Conservation (phyloP, 2,797 vertebrate genomes). For the Borostomias antarcticus region DNA sequence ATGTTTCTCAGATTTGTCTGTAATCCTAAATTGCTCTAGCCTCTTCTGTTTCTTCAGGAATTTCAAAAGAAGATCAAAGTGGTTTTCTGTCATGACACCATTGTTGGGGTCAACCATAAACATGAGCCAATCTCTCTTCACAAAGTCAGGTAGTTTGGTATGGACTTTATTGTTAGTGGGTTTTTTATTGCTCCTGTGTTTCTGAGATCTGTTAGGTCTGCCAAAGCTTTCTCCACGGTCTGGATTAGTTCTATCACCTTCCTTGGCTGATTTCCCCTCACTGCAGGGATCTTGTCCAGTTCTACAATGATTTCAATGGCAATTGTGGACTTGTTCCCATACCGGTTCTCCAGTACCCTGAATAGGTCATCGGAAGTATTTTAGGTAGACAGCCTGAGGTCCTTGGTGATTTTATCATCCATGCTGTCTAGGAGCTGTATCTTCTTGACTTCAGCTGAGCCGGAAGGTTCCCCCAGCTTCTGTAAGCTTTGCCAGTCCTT, state of each 20-base stretch:
- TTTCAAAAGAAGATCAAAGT: slow-evolving; percentile 11
- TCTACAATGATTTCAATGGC: slow-evolving; percentile 22
- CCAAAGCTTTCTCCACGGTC: slow-evolving; percentile 16
- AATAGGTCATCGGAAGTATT: slow-evolving; percentile 12
- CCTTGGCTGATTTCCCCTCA: slow-evolving; percentile 23
- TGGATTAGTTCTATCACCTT: slow-evolving; percentile 25
- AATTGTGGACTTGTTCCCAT: slow-evolving; percentile 16
- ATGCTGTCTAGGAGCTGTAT: slow-evolving; percentile 5
- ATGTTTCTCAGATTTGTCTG: slow-evolving; percentile 6
- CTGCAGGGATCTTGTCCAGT: slow-evolving; percentile 11
- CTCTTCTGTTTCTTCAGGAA: slow-evolving; percentile 19
- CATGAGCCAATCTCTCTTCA: slow-evolving; percentile 6
- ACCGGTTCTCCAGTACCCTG: slow-evolving; percentile 15
- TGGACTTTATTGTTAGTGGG: background rate
- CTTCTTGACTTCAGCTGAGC: slow-evolving; percentile 10
- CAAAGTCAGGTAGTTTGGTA: slow-evolving; percentile 20
- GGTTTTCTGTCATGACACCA: background rate
- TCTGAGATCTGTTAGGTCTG: slow-evolving; percentile 17
- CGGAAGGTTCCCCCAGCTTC: background rate
- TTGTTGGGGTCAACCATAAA: background rate
- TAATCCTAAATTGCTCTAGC: slow-evolving; percentile 8
- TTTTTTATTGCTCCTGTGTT: slow-evolving; percentile 26
- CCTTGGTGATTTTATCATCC: background rate
- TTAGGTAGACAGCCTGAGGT: slow-evolving; percentile 17
- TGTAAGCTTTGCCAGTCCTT: background rate